A percentile compares a stretch with the other conserved stretches of the same genome.
These are phyloP conservation scores for Neolamprologus caudopunctatus DNA, from an alignment of 2,113 vertebrate species.

Conservation along the genomic window DNA sequence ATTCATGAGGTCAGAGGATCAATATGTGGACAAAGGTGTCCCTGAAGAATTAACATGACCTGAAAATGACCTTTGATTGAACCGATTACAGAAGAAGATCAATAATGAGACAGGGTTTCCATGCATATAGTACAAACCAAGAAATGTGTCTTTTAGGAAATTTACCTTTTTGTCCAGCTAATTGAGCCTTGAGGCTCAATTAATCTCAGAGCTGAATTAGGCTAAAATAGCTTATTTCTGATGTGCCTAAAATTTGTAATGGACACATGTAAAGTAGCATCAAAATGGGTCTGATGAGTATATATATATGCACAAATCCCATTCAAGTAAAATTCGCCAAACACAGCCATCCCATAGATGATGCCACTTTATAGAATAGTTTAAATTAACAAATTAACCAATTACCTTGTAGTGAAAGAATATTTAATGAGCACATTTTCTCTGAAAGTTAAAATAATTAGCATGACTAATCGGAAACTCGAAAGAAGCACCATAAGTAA, in stretches of 20 bases:
- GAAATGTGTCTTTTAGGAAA: neutral
- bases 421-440: neutral
- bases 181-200: neutral
- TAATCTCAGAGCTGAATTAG: neutral
- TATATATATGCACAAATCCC: neutral
- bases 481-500: rapidly evolving
- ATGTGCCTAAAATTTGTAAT: neutral
- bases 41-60: neutral
- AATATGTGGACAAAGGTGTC: slow-evolving; percentile 7
- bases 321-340: neutral
- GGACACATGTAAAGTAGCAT: neutral
- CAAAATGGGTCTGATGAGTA: neutral
- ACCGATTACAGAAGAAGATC: neutral
- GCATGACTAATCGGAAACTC: neutral
- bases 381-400: neutral
- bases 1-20: neutral
- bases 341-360: neutral
- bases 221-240: neutral
- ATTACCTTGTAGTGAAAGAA: neutral
- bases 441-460: neutral
- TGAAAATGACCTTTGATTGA: neutral
- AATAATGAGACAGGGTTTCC: neutral
- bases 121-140: neutral
- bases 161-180: neutral
- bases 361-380: neutral